Conservation (phyloP, 2,888 invertebrate genomes). For the Mythimna pallens region DNA sequence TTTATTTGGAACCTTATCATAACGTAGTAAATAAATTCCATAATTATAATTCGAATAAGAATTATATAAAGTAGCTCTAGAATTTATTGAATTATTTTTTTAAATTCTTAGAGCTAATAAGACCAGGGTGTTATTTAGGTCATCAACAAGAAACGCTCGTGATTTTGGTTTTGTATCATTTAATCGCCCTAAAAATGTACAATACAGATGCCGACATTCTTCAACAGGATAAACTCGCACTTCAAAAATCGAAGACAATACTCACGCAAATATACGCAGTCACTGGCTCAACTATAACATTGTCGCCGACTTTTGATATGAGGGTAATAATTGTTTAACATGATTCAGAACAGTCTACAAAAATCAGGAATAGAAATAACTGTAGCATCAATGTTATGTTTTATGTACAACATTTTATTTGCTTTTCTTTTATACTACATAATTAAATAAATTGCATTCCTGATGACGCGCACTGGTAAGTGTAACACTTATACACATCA, state of each 20-base stretch:
- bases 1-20: too few relatives aligned
- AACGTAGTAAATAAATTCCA: too few relatives aligned
- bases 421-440: conserved; percentile 88
- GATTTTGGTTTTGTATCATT: conserved; percentile 84
- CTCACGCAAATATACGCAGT: conserved; percentile 83
- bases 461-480: conserved; percentile 86
- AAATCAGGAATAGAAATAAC: conserved; percentile 89
- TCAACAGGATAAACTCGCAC: conserved; percentile 78
- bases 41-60: too few relatives aligned
- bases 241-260: conserved; percentile 85
- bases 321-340: conserved; percentile 76
- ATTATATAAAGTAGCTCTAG: background rate
- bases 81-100: background rate
- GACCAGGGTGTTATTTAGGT: conserved; percentile 39
- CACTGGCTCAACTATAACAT: conserved; percentile 84
- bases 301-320: conserved; percentile 79
- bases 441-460: conserved; percentile 90
- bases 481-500: conserved; percentile 87
- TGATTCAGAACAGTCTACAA: conserved; percentile 86
- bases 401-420: conserved; percentile 89
- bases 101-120: conserved; percentile 11
- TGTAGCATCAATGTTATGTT: conserved; percentile 82
- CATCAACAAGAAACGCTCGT: conserved; percentile 70
- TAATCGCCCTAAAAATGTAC: conserved; percentile 90
- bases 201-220: conserved; percentile 88